Evolutionary conservation across 2,113 vertebrate species (phyloP).

Genomic region (Daubentonia madagascariensis): DNA sequence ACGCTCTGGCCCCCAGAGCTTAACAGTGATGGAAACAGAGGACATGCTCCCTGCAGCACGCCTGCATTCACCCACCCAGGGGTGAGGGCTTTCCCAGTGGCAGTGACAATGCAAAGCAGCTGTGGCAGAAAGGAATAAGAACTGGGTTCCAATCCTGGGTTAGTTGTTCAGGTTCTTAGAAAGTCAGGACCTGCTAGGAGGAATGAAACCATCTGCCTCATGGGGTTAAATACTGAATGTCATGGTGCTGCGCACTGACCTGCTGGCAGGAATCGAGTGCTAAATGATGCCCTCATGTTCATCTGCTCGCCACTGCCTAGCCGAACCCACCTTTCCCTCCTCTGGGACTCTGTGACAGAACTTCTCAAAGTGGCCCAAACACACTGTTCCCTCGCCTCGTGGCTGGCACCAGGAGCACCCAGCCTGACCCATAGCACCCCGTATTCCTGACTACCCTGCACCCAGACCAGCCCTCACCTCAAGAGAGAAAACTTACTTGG

Average conservation of each 20-base stretch:
- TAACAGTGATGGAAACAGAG: not conserved
- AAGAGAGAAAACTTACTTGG: not conserved
- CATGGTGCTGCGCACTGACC: fast-evolving
- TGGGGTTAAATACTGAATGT: not conserved
- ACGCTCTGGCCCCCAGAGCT: not conserved
- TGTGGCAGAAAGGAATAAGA: not conserved
- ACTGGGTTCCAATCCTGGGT: not conserved
- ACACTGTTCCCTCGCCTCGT: not conserved
- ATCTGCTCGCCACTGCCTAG: not conserved
- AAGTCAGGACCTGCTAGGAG: not conserved
- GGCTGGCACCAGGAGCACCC: not conserved
- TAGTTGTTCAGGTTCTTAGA: not conserved
- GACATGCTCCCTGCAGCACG: not conserved
- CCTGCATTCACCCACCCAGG: fast-evolving
- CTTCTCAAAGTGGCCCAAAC: not conserved
- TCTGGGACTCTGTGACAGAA: not conserved
- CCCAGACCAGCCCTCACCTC: not conserved
- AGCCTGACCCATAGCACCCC: too few species aligned
- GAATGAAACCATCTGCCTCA: not conserved
- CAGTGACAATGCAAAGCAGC: not conserved
- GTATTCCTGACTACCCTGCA: not conserved
- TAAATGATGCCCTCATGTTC: not conserved
- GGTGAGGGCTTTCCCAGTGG: not conserved
- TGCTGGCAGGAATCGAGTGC: not conserved
- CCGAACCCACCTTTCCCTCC: not conserved